Conservation (phyloP, 2,113 vertebrate genomes). For the Menidia beryllina region DNA sequence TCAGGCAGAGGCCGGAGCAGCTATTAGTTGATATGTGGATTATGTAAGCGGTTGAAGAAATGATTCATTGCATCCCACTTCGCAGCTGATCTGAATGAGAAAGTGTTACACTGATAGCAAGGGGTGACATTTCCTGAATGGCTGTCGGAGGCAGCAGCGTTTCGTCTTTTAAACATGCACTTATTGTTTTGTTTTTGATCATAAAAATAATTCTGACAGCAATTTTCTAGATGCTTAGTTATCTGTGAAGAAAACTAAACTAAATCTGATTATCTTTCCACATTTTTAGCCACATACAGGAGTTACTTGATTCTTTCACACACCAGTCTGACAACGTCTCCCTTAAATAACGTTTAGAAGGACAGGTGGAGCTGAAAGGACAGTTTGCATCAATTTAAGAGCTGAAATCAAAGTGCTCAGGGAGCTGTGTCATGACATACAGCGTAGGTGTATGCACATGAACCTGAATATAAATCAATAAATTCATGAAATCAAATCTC, state of each 20-base stretch:
- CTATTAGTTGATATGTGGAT: conserved; percentile 47
- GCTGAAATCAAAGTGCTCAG: not conserved
- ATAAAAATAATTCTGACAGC: too few species aligned
- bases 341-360: not conserved
- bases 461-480: too few species aligned
- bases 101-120: conserved; percentile 18
- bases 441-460: too few species aligned
- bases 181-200: too few species aligned
- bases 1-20: conserved; percentile 11
- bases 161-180: not conserved
- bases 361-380: not conserved
- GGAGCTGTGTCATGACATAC: too few species aligned
- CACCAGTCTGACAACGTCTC: not conserved
- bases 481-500: too few species aligned
- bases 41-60: conserved; percentile 29
- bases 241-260: not conserved
- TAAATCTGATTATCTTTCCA: too few species aligned
- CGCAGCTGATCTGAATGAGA: conserved; percentile 21
- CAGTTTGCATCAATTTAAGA: not conserved
- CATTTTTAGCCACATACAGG: too few species aligned
- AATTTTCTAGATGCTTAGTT: too few species aligned
- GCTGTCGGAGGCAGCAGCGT: not conserved
- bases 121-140: not conserved
- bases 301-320: not conserved
- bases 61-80: conserved; percentile 33